phyloP scores from a whole-genome alignment of 2,888 invertebrate genomes.

The Taphrorychus bicolor region DNA sequence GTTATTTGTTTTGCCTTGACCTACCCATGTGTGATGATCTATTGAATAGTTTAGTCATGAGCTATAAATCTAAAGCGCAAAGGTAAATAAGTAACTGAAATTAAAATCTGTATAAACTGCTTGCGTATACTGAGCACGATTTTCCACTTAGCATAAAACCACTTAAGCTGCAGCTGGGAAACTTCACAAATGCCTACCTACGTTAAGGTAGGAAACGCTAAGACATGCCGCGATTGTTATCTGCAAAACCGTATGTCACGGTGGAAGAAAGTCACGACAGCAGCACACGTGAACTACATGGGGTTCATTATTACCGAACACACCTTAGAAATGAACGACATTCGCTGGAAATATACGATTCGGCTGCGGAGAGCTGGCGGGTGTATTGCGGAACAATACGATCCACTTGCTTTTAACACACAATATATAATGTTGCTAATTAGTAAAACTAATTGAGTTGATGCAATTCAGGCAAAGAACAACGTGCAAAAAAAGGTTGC shows the following conservation, averaged over 20 bases:
- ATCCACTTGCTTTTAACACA: background rate
- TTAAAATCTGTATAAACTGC: too few relatives aligned
- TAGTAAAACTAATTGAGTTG: background rate
- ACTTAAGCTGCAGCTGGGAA: background rate
- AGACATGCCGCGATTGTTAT: slow-evolving; percentile 4
- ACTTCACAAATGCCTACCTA: background rate
- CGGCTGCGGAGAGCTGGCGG: background rate
- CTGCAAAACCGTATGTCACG: slow-evolving; percentile 6
- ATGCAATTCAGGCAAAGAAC: background rate
- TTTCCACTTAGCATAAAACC: background rate
- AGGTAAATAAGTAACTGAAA: too few relatives aligned
- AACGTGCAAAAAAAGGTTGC: background rate
- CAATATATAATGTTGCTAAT: slow-evolving; percentile 4
- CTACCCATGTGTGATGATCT: slow-evolving; percentile 1
- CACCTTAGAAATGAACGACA: slow-evolving; percentile 13
- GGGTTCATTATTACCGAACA: slow-evolving; percentile 1
- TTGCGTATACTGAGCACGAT: too few relatives aligned
- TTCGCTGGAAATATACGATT: background rate
- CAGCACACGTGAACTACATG: slow-evolving; percentile 2
- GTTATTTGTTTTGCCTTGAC: slow-evolving; percentile 10
- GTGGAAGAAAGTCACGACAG: slow-evolving; percentile 12
- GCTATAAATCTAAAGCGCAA: background rate
- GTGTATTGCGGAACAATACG: slow-evolving; percentile 1
- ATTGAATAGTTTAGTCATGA: background rate
- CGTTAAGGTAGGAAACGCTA: background rate